Percentiles rank a stretch among this genome's conserved stretches.
Conservation (phyloP, 2,888 invertebrate species). For the Eupithecia dodoneata region DNA sequence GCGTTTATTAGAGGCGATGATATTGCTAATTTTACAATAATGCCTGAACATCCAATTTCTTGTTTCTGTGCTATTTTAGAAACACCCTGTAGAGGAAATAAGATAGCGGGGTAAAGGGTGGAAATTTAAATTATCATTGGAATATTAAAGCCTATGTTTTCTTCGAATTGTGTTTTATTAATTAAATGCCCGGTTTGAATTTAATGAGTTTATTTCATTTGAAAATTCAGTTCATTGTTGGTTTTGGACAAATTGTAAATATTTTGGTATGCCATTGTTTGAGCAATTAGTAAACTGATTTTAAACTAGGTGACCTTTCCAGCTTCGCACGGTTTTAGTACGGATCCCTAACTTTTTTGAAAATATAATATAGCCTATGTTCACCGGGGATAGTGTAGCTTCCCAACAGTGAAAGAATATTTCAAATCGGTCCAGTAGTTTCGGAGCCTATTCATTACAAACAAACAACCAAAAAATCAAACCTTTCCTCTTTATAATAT, state of each 20-base stretch:
- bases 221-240: background rate
- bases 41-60: constrained; percentile 23
- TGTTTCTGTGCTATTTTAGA: constrained; percentile 8
- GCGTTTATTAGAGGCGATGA: constrained; percentile 8
- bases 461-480: too few relatives aligned
- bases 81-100: constrained; percentile 20
- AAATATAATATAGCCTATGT: too few relatives aligned
- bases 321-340: too few relatives aligned
- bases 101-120: constrained; percentile 1
- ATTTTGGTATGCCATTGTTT: background rate
- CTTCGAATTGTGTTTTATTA: constrained; percentile 8
- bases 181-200: background rate
- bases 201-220: background rate
- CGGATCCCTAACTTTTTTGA: too few relatives aligned
- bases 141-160: constrained; percentile 7
- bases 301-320: too few relatives aligned
- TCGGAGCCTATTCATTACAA: too few relatives aligned
- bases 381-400: too few relatives aligned
- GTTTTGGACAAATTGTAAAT: background rate
- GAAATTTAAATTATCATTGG: constrained; percentile 12
- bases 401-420: too few relatives aligned
- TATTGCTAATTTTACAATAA: constrained; percentile 13
- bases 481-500: too few relatives aligned
- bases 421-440: too few relatives aligned
- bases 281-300: background rate